phyloP scores from a whole-genome alignment of 2,797 vertebrate genomes.

The Eulemur albifrons region DNA sequence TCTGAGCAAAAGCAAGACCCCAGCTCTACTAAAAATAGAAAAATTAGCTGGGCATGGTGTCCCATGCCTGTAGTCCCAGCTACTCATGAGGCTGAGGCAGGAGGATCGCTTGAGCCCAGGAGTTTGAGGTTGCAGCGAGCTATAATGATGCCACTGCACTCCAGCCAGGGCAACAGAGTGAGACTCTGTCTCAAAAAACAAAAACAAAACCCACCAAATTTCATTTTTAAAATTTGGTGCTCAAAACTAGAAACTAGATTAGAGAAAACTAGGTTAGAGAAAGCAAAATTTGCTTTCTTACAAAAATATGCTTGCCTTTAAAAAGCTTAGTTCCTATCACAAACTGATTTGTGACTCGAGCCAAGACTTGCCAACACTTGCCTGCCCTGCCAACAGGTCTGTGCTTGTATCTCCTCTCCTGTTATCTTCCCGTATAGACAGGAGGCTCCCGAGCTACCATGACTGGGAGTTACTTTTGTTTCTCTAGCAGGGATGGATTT shows the following conservation, averaged over 20 bases:
- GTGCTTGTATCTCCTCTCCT: neutral
- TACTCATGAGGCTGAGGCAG: neutral
- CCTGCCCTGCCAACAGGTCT: neutral
- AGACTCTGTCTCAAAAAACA: neutral
- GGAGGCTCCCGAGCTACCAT: neutral
- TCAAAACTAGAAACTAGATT: neutral
- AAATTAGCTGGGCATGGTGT: neutral
- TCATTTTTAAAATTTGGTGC: neutral
- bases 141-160: neutral
- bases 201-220: neutral
- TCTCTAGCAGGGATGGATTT: neutral
- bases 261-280: constrained; percentile 18
- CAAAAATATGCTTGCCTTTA: neutral
- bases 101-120: neutral
- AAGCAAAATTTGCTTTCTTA: neutral
- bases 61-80: neutral
- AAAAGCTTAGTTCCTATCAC: neutral
- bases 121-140: neutral
- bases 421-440: neutral
- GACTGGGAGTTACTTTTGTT: neutral
- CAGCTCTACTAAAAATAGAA: neutral
- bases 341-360: neutral
- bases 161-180: neutral
- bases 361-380: neutral
- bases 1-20: too few species aligned